These are phyloP conservation scores for Eclectus roratus DNA, from an alignment of 2,113 vertebrate genomes.

Conservation along the genomic window DNA sequence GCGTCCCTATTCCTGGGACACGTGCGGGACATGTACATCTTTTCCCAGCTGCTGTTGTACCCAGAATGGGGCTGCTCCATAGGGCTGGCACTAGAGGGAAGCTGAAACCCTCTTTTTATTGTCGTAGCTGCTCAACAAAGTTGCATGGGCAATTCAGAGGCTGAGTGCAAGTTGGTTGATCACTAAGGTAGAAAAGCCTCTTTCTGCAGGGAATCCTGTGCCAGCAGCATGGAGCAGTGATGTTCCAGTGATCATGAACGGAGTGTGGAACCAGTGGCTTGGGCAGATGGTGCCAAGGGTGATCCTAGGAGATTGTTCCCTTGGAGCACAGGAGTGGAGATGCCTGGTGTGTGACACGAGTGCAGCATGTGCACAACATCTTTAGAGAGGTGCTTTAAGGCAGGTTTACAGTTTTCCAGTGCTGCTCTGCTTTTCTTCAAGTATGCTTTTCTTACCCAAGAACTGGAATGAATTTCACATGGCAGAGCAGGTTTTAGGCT, in stretches of 20 bases:
- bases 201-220: background rate
- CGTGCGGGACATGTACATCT: background rate
- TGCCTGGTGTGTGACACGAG: background rate
- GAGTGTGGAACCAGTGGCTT: background rate
- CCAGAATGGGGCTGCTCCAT: background rate
- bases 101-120: background rate
- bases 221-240: background rate
- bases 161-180: background rate
- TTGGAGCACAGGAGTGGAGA: background rate
- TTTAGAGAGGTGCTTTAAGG: background rate
- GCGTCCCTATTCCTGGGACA: background rate
- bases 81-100: background rate
- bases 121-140: background rate
- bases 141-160: constrained; percentile 1
- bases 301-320: background rate
- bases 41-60: background rate
- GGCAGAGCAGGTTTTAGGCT: background rate
- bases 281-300: background rate
- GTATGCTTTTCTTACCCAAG: background rate
- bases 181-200: background rate
- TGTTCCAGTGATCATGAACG: background rate
- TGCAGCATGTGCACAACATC: background rate
- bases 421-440: background rate
- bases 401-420: background rate
- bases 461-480: background rate